Evolutionary conservation across 2,797 vertebrate genomes (phyloP), one percentile per base, ranked within the genome.

Genomic region (Rhynchotus rufescens): DNA sequence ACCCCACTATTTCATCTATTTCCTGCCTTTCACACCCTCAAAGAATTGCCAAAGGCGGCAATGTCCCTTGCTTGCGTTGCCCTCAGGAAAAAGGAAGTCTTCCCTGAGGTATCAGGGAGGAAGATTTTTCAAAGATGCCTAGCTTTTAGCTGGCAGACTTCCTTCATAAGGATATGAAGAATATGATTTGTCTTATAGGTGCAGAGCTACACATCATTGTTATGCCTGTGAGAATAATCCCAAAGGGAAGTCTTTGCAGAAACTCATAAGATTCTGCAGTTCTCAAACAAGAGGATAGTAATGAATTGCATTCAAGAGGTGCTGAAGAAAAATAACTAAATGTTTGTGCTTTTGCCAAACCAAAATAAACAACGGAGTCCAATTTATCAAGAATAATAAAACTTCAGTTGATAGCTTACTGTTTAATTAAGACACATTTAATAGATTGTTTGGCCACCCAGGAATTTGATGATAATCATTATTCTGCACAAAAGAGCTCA

Each of bases 131-230:
- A 57, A 75, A 89, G 57, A 51, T 4, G 5, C 1, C 11, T 56
- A 14, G 9, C 54, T 84, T 86, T 59, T 26, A 84, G 47, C 28
- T 76, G 52, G 64, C 3, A 6, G 62, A 84, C 28, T 77, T 45
- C 10, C 68, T 90, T 92, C 86, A 74, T 54, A 74, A 85, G 44
- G 15, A 71, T 59, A 74, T n/a, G 60, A 88, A 93, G 23, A 78
- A 49, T 40, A 69, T 4, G 2, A 57, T 74, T 62, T 26, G 6
- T 66, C 66, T 51, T 77, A 62, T 20, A 44, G 12, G 6, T 16
- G 15, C 26, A 52, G 23, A 67, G 49, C 22, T 56, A 57, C 2
- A 36, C 22, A 40, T 54, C 60, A 30, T 13, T 68, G 12, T 30
- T 32, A 56, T 47, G 71, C 5, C 19, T 30, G 15, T 30, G 75